phyloP scores from a whole-genome alignment of 2,888 invertebrate species.

The Elmis aenea region DNA sequence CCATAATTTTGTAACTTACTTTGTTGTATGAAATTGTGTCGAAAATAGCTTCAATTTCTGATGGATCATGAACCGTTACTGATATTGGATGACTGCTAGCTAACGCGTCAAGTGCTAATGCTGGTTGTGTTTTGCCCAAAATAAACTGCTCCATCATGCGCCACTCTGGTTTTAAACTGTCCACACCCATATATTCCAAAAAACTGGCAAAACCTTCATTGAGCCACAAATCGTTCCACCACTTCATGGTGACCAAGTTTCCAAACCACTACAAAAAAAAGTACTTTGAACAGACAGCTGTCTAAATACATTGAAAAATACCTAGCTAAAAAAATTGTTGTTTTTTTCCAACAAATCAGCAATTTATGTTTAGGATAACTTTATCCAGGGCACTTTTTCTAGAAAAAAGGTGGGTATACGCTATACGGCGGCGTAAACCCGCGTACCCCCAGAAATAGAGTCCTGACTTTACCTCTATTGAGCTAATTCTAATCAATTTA shows the following conservation, averaged over 20 bases:
- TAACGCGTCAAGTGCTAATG: conserved; percentile 63
- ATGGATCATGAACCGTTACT: conserved; percentile 61
- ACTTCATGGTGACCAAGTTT: conserved; percentile 88
- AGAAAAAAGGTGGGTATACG: no score
- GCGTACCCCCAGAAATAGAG: no score
- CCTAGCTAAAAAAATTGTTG: no score
- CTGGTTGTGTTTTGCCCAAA: conserved; percentile 62
- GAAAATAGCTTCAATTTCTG: conserved; percentile 68
- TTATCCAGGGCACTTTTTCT: no score
- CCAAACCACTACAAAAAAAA: conserved; percentile 66
- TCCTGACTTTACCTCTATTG: no score
- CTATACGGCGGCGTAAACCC: no score
- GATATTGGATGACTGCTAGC: conserved; percentile 69
- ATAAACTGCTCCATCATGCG: conserved; percentile 69
- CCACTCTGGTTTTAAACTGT: conserved; percentile 59
- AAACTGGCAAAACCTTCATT: conserved; percentile 85
- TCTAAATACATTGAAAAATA: no score
- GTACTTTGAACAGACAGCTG: not conserved
- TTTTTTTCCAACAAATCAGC: no score
- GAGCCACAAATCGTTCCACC: conserved; percentile 92
- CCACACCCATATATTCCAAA: conserved; percentile 70
- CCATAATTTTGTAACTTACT: conserved; percentile 40
- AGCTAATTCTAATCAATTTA: no score
- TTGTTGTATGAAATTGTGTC: conserved; percentile 73
- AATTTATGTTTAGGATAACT: no score